Conservation (phyloP, 2,797 vertebrate species). For the Petrocephalus sullivani region DNA sequence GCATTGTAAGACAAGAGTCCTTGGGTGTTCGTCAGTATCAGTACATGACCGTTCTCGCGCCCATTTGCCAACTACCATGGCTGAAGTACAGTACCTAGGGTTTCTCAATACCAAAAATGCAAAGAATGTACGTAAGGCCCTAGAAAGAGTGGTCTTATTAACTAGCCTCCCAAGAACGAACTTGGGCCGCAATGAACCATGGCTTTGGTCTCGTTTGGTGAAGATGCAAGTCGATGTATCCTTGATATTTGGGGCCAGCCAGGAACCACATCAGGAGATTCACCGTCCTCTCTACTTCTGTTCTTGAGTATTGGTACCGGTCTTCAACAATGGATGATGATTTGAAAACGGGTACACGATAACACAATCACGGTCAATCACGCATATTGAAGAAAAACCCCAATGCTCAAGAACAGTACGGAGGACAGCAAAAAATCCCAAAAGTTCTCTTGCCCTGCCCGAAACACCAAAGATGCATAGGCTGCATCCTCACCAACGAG, state of each 20-base stretch:
- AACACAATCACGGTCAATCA: not conserved
- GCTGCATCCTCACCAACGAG: not conserved
- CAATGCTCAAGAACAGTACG: not conserved
- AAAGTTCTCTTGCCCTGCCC: not conserved
- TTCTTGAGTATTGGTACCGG: not conserved
- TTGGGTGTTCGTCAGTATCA: not conserved
- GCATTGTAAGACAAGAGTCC: not conserved
- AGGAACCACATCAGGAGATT: too few species aligned
- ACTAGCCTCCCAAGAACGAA: not conserved
- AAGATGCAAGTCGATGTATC: not conserved
- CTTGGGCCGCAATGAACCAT: not conserved
- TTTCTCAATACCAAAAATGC: not conserved
- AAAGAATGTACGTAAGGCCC: not conserved
- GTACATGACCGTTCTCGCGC: not conserved
- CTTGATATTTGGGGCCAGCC: not conserved
- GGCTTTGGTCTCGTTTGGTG: not conserved
- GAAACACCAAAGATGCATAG: not conserved
- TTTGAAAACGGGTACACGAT: not conserved
- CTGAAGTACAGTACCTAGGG: not conserved
- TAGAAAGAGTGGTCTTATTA: not conserved
- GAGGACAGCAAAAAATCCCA: not conserved
- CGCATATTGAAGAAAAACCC: not conserved
- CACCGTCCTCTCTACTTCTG: not conserved
- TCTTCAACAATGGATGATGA: not conserved
- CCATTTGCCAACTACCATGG: not conserved